A percentile compares a stretch with the other conserved stretches of the same genome.
Conservation (phyloP, 2,113 vertebrate genomes). For the Hippolais icterina region DNA sequence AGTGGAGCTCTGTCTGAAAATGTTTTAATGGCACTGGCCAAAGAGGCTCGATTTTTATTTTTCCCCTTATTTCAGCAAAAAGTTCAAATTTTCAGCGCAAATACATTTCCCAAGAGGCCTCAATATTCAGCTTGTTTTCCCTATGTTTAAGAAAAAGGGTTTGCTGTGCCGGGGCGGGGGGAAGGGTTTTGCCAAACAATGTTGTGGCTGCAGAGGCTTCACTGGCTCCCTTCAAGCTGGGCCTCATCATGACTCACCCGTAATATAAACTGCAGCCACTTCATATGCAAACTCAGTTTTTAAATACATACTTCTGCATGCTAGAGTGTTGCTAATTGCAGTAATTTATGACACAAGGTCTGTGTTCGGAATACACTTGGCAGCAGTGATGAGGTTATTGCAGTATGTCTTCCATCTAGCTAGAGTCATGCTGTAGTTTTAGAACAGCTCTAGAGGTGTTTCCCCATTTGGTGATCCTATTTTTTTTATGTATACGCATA, state of each 20-base stretch:
- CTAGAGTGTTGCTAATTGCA: background rate
- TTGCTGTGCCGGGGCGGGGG: accelerated
- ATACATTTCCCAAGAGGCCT: background rate
- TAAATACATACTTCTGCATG: background rate
- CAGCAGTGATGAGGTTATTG: background rate
- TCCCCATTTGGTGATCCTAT: background rate
- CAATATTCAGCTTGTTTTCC: background rate
- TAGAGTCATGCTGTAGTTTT: background rate
- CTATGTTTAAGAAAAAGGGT: background rate
- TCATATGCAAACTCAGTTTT: background rate
- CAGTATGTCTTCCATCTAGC: background rate
- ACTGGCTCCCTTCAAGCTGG: background rate
- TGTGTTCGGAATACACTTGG: background rate
- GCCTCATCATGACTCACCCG: background rate
- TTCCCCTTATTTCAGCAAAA: background rate
- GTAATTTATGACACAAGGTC: background rate
- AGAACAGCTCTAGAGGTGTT: background rate
- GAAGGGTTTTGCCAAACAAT: background rate
- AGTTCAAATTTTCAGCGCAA: background rate
- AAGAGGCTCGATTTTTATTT: background rate
- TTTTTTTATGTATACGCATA: background rate
- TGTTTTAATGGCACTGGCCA: background rate
- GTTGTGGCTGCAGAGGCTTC: background rate
- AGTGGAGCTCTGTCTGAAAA: background rate
- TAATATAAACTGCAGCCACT: constrained; percentile 10